Percentiles rank a stretch among this genome's conserved stretches.
Conservation (phyloP, 2,113 vertebrate genomes). For the Myotis davidii region DNA sequence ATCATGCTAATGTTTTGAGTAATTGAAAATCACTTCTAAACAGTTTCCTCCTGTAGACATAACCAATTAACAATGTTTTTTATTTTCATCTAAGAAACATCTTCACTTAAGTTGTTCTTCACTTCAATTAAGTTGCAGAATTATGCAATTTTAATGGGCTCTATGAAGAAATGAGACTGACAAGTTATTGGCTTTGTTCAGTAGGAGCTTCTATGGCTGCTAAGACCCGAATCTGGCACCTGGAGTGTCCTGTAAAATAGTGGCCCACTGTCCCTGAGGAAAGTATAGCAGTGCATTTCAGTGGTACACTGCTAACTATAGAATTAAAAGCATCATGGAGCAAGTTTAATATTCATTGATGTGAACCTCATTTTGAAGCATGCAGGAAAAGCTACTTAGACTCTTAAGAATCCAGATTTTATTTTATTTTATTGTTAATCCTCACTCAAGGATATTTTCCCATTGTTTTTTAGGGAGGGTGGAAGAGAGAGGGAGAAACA, state of each 20-base stretch:
- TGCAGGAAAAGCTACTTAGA: neutral
- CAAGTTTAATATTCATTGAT: neutral
- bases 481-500: too few species aligned
- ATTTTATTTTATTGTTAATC: neutral
- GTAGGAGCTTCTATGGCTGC: neutral
- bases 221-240: neutral
- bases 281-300: neutral
- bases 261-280: neutral
- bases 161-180: neutral
- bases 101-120: neutral
- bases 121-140: neutral
- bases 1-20: neutral
- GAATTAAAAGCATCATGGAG: neutral
- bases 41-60: neutral
- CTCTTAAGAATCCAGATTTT: neutral
- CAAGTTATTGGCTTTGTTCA: neutral
- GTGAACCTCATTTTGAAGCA: neutral
- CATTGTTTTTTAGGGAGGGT: too few species aligned
- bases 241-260: neutral
- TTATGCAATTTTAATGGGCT: neutral
- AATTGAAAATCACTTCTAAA: conserved; percentile 27
- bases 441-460: too few species aligned
- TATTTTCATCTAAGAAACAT: neutral
- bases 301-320: neutral
- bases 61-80: neutral